A percentile compares a stretch with the other conserved stretches of the same genome.
phyloP scores from a whole-genome alignment of 92 coral and sea anemone genomes.

The Epizoanthus illoricatus region DNA sequence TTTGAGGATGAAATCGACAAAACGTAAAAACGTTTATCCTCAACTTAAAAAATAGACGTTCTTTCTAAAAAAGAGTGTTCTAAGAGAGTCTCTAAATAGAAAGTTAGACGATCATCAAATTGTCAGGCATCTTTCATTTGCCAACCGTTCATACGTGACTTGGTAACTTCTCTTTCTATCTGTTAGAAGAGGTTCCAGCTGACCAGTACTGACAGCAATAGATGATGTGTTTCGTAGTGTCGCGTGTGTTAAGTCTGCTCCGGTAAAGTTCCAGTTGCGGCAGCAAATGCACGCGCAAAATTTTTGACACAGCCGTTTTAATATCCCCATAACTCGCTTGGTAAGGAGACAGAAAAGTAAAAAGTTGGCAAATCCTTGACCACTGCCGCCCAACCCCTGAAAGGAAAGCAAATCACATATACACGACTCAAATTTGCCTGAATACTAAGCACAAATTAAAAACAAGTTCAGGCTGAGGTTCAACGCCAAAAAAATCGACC shows the following conservation, averaged over 20 bases:
- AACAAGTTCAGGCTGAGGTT: too few species aligned
- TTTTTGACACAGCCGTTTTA: not conserved
- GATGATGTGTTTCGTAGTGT: not conserved
- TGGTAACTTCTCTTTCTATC: not conserved
- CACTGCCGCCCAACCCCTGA: slow-evolving; percentile 25
- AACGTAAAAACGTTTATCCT: too few species aligned
- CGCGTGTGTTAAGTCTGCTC: not conserved
- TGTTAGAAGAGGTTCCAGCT: not conserved
- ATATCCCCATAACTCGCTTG: not conserved
- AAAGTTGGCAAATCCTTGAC: slow-evolving; percentile 33
- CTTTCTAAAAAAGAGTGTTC: too few species aligned
- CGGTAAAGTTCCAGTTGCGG: not conserved
- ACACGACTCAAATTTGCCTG: too few species aligned
- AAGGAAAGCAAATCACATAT: not conserved
- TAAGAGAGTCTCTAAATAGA: too few species aligned
- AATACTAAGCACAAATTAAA: too few species aligned
- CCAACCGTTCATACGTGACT: not conserved
- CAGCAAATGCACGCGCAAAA: not conserved
- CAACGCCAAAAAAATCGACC: too few species aligned
- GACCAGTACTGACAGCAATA: not conserved
- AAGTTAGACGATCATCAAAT: not conserved
- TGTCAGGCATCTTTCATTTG: slow-evolving; percentile 9
- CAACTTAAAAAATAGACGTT: too few species aligned
- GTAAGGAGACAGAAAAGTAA: slow-evolving; percentile 22
- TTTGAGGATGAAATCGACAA: too few species aligned